Evolutionary conservation across 1,140 invertebrate species (phyloP), one percentile per base, ranked within the genome.

Genomic region (Drosophila paulistorum): DNA sequence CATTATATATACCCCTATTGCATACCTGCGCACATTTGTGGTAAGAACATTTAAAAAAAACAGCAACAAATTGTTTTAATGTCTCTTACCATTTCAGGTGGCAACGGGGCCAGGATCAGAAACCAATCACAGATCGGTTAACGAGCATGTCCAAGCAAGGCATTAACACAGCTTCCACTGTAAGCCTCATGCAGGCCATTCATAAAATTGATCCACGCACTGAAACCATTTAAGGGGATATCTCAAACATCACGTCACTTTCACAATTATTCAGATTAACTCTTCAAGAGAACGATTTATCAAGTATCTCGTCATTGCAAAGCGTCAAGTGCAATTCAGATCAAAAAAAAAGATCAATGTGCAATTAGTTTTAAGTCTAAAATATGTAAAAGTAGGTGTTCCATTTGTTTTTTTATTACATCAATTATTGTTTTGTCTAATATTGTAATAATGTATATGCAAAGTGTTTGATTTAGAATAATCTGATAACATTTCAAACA

Each of bases 1-100:
- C 94, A 26, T 93, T 96, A 23, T 95, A 96, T 81, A 93, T 95
- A 65, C 95, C 96, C n/a, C 91, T 96, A 48, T 79, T 97, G 39
- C 93, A 96, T 75, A 93, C 95, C 6, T 95, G 94, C 66, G 94
- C 95, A 55, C 94, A 94, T 72, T 93, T 96, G 60, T 95, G 95
- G 93, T 94, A 70, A 91, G 91, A 33, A n/a, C 10, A 23, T 20
- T 10, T 20, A 5, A 3, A 0, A 14, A 63, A 42, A 35, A 39
- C 37, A 13, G 4, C 3, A 35, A 41, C 42, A 6, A 7, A 20
- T 4, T 55, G 7, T 6, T 20, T 23, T 23, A 17, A 17, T 9
- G 20, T 10, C 1, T 54, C 3, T 45, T n/a, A 10, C 14, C 2
- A 20, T 58, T 74, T 54, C 79, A 94, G 94, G 93, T 95, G 95